Base-by-base conservation (phyloP, 2,797 vertebrate species). In the Allobates femoralis region DNA sequence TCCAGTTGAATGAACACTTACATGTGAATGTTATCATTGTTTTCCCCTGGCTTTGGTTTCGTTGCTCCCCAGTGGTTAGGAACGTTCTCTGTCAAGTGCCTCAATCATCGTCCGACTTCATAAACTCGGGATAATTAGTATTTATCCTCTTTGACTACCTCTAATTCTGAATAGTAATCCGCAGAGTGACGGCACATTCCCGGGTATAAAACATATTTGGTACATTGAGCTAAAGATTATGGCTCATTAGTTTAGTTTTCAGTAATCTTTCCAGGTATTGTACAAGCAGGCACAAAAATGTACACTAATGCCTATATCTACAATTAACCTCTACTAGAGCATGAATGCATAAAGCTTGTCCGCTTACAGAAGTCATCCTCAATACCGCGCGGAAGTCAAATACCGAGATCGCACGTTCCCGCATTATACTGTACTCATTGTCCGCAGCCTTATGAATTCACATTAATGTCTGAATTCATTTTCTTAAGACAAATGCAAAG, bases 181-280 rank as follows among this genome's bases (percentile, higher is more conserved):
- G n/a, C 7, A 11, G 53, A 60, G 32, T 82, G 32, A 74, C 81
- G 51, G 67, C 51, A 74, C 58, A 74, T 74, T 67, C 12, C 67
- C 11, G 34, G 67, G 28, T 82, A 82, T 69, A 69, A 50, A 71
- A 53, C 50, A 71, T 56, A 60, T 73, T 58, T 83, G 34, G 32
- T 74, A 60, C 66, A 58, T 60, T 73, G 81, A 60, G 81, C 67
- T 74, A 58, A 37, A 82, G 80, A 56, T 82, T 82, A 82, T 56
- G 21, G 66, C 32, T 83, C 81, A 83, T 83, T 83, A 83, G 81
- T 73, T 83, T 41, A 41, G 32, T 74, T 73, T 60, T 41, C 66
- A 28, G 21, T 83, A 83, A 83, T 83, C 81, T 60, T 53, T 71
- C 14, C n/a, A 56, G 30, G 32, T 71, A 34, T 21, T 56, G 67